Evolutionary conservation across 2,888 invertebrate genomes (phyloP), one percentile per base, ranked within the genome.

Genomic region (Zygaena filipendulae): DNA sequence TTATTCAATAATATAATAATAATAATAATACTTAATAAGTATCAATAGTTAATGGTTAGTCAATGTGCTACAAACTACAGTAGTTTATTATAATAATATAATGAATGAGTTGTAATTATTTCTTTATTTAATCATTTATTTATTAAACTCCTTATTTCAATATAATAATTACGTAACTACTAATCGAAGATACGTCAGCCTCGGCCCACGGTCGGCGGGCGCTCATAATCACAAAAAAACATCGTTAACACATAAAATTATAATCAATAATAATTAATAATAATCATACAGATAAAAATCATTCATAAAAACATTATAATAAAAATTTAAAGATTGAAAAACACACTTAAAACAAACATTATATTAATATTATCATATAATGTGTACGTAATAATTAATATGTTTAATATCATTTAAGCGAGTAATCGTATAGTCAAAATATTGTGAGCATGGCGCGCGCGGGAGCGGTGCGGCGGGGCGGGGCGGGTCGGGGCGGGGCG

Each of bases 291-390:
- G 74, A 79, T 79, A 79, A 77, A 77, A 79, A 79, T 77, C 79
- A 77, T 79, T 66, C 77, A 79, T 77, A 77, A 79, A 79, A 79
- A 79, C 79, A 79, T 79, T 79, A 79, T 70, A 79, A 79, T 79
- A 79, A 79, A 79, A 79, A 77, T 79, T 79, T 79, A 79, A 79
- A 77, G 75, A 74, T 79, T 77, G 77, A n/a, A n/a, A 79, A 77
- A 77, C 79, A 77, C 79, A 64, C 79, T 77, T 77, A 79, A 79
- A 79, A 79, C 79, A 79, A 79, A 75, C 74, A 79, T 77, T 79
- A 79, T 77, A 79, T 77, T 79, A 79, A 79, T 77, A 77, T 74
- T 79, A 77, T 71, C 67, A 59, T 77, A 71, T 16, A 7, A 6
- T 16, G 75, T 74, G 74, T 79, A 75, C 66, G 71, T 75, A n/a